Evolutionary conservation across 1,140 invertebrate species (phyloP).

Genomic region (Palaemon carinicauda): DNA sequence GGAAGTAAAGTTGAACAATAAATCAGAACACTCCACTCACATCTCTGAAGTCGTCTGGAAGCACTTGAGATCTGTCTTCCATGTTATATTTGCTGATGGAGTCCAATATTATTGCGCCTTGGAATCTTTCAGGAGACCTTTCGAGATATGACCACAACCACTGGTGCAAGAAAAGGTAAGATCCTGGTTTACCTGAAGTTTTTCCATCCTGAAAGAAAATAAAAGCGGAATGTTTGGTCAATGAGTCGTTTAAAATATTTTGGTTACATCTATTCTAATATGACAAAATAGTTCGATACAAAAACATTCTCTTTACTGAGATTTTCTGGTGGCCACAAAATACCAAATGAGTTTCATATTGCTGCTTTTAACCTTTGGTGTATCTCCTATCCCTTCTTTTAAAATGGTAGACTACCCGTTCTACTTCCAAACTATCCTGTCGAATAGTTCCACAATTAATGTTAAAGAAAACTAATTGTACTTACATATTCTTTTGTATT

Average conservation of each 20-base stretch:
- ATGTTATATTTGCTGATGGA: constrained; percentile 20
- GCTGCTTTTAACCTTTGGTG: too few relatives aligned
- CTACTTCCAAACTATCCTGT: too few relatives aligned
- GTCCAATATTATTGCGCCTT: constrained; percentile 34
- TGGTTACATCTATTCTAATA: too few relatives aligned
- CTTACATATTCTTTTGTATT: constrained; percentile 22
- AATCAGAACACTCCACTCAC: background rate
- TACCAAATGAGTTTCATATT: too few relatives aligned
- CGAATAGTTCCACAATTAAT: too few relatives aligned
- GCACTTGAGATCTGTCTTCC: background rate
- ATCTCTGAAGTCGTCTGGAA: background rate
- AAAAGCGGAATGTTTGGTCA: background rate
- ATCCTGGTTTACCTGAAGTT: background rate
- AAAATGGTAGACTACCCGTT: too few relatives aligned
- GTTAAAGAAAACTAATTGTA: background rate
- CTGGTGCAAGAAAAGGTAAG: constrained; percentile 38
- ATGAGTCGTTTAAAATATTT: too few relatives aligned
- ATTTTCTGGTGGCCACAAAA: too few relatives aligned
- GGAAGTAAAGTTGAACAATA: background rate
- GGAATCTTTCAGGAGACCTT: background rate
- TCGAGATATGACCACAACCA: constrained; percentile 41
- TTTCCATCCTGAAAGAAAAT: background rate
- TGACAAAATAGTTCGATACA: too few relatives aligned
- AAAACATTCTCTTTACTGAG: too few relatives aligned
- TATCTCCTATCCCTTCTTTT: too few relatives aligned